phyloP scores from a whole-genome alignment of 2,113 vertebrate genomes.

The Hylia prasina region DNA sequence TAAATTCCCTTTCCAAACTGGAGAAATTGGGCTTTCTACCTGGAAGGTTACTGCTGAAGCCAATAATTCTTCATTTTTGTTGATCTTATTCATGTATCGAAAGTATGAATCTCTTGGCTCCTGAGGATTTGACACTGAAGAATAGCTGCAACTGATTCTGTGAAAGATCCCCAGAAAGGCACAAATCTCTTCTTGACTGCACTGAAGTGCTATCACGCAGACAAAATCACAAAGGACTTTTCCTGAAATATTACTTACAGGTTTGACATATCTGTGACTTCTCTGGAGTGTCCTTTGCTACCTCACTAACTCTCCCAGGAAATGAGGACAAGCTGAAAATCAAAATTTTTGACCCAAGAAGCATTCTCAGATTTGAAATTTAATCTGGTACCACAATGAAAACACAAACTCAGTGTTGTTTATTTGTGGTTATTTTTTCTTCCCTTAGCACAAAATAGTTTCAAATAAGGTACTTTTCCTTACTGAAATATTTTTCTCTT shows the following conservation, averaged over 20 bases:
- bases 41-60: not conserved
- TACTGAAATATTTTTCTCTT: not conserved
- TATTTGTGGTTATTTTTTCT: not conserved
- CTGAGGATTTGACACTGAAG: not conserved
- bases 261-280: not conserved
- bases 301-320: not conserved
- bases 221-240: not conserved
- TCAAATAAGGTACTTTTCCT: not conserved
- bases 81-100: not conserved
- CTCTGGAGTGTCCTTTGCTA: not conserved
- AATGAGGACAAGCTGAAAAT: not conserved
- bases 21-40: not conserved
- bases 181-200: not conserved
- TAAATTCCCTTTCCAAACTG: not conserved
- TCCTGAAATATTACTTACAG: not conserved
- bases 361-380: not conserved
- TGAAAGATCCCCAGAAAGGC: not conserved
- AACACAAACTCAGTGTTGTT: not conserved
- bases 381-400: not conserved
- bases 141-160: not conserved
- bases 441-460: not conserved
- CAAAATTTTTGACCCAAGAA: not conserved
- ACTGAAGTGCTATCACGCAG: accelerated
- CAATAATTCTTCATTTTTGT: not conserved
- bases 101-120: not conserved